Evolutionary conservation across 2,797 vertebrate genomes (phyloP).

Genomic region (Iguana delicatissima): DNA sequence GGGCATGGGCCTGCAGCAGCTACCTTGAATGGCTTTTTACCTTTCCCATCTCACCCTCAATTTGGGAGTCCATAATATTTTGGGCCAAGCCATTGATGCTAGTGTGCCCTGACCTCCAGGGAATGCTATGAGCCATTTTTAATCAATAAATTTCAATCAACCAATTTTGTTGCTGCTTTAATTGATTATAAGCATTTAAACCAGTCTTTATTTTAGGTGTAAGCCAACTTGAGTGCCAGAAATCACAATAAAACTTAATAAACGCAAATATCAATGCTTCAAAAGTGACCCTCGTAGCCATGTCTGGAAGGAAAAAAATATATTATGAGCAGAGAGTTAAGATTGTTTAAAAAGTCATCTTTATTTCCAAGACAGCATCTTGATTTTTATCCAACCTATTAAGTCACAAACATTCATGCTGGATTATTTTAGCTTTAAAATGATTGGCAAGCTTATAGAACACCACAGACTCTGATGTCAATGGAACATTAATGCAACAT

Average conservation of each 20-base stretch:
- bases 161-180: neutral
- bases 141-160: neutral
- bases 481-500: neutral
- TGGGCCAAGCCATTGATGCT: no score
- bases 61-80: no score
- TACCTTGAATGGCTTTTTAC: no score
- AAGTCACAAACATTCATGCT: neutral
- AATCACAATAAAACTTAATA: neutral
- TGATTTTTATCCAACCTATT: conserved; percentile 6
- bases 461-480: neutral
- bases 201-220: neutral
- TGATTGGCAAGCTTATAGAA: conserved; percentile 25
- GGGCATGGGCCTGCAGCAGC: no score
- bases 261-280: neutral
- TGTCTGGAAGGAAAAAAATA: neutral
- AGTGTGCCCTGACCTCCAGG: no score
- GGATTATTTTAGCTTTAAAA: conserved; percentile 23
- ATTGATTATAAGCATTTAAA: neutral
- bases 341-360: neutral
- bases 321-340: neutral
- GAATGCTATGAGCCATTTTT: no score
- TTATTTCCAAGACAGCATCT: neutral
- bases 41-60: no score
- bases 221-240: neutral
- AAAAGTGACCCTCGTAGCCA: neutral